A percentile compares a stretch with the other conserved stretches of the same genome.
phyloP scores from a whole-genome alignment of 2,113 vertebrate species.

The Hymenochirus boettgeri region DNA sequence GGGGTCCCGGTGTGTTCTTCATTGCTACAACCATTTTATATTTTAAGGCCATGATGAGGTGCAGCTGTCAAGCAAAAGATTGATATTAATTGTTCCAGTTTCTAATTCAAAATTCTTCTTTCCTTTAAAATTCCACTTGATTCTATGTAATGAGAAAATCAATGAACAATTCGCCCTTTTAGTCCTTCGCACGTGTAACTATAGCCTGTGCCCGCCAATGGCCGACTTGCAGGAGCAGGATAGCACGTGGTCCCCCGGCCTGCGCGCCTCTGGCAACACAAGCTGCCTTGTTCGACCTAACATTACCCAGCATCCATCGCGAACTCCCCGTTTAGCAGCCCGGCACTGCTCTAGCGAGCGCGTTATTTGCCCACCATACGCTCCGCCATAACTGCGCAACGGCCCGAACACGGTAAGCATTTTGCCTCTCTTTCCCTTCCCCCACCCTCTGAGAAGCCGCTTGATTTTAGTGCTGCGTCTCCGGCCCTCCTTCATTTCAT shows the following conservation, averaged over 20 bases:
- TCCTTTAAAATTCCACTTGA: too few relatives aligned
- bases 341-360: too few relatives aligned
- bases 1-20: too few relatives aligned
- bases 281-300: slow-evolving; percentile 24
- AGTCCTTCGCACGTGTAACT: too few relatives aligned
- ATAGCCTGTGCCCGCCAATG: too few relatives aligned
- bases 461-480: neutral
- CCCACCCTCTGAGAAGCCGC: neutral
- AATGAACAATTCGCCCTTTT: too few relatives aligned
- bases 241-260: slow-evolving; percentile 30
- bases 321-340: slow-evolving; percentile 37
- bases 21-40: too few relatives aligned
- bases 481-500: neutral
- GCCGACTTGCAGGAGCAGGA: slow-evolving; percentile 30
- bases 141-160: too few relatives aligned
- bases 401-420: slow-evolving; percentile 38
- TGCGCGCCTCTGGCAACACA: slow-evolving; percentile 18
- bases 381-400: slow-evolving; percentile 9
- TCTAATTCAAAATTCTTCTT: too few relatives aligned
- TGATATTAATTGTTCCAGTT: too few relatives aligned
- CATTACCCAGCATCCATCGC: slow-evolving; percentile 45
- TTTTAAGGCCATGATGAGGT: too few relatives aligned
- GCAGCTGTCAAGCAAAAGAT: too few relatives aligned
- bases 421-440: neutral
- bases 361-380: slow-evolving; percentile 11